A percentile compares a stretch with the other conserved stretches of the same genome.
Evolutionary conservation across 2,113 vertebrate species (phyloP).

Genomic region (Malurus alboscapulatus): DNA sequence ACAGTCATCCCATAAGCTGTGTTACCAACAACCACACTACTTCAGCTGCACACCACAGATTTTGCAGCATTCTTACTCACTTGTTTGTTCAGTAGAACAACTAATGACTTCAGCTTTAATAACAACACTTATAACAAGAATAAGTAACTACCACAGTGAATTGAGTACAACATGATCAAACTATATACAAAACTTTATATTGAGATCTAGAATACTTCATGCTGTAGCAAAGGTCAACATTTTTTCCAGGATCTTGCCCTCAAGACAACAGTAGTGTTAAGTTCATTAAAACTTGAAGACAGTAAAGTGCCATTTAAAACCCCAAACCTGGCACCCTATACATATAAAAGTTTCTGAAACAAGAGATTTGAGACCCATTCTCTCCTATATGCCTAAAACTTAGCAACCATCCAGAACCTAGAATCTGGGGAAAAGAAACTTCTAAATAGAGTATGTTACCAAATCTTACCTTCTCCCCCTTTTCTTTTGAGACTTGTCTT

Average conservation of each 20-base stretch:
- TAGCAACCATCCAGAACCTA: neutral
- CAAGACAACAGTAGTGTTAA: neutral
- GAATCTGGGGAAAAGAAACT: neutral
- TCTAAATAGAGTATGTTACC: neutral
- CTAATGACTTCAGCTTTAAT: neutral
- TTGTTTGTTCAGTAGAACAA: neutral
- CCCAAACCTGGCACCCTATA: neutral
- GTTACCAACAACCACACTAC: neutral
- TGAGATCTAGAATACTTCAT: neutral
- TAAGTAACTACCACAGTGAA: neutral
- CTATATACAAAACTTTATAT: neutral
- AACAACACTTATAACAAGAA: neutral
- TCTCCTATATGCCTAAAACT: neutral
- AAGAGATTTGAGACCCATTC: neutral
- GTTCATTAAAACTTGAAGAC: neutral
- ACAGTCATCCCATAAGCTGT: neutral
- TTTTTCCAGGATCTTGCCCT: neutral
- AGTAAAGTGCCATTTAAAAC: neutral
- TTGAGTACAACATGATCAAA: neutral
- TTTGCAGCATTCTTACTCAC: neutral
- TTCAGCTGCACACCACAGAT: neutral
- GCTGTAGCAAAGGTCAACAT: neutral
- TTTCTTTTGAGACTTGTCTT: constrained; percentile 96
- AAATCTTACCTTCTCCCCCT: constrained; percentile 89
- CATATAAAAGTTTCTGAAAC: neutral